phyloP scores from a whole-genome alignment of 2,888 invertebrate species.

The Eupeodes luniger region DNA sequence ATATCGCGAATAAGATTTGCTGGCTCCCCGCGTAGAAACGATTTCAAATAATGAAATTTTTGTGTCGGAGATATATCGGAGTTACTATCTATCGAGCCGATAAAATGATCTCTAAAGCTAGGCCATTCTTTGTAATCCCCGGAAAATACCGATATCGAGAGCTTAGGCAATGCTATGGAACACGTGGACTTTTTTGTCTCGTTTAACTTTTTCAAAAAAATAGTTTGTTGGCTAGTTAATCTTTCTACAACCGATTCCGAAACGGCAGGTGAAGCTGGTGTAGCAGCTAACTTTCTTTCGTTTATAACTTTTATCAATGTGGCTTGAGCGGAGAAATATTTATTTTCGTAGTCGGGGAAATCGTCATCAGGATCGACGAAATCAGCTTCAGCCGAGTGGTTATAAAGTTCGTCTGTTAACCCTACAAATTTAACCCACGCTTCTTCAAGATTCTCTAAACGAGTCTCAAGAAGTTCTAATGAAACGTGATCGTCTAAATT shows the following conservation, averaged over 20 bases:
- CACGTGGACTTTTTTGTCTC: neutral
- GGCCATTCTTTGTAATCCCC: constrained; percentile 25
- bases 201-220: neutral
- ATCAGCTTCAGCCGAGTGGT: too few relatives aligned
- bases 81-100: neutral
- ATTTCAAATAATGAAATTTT: constrained; percentile 39
- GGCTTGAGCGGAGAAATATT: neutral
- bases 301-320: neutral
- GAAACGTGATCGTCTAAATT: too few relatives aligned
- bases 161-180: constrained; percentile 1
- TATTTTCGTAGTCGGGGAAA: too few relatives aligned
- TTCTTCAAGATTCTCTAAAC: too few relatives aligned
- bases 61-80: neutral
- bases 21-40: neutral
- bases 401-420: too few relatives aligned
- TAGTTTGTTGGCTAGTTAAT: neutral
- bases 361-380: too few relatives aligned
- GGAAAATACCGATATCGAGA: constrained; percentile 37
- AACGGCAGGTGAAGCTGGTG: neutral
- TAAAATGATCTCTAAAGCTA: constrained; percentile 22
- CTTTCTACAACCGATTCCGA: neutral
- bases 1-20: constrained; percentile 14
- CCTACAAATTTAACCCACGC: too few relatives aligned
- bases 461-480: too few relatives aligned
- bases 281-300: neutral